Evolutionary conservation across 2,113 vertebrate species (phyloP), one percentile per base, ranked within the genome.

Genomic region (Dasypus novemcinctus): DNA sequence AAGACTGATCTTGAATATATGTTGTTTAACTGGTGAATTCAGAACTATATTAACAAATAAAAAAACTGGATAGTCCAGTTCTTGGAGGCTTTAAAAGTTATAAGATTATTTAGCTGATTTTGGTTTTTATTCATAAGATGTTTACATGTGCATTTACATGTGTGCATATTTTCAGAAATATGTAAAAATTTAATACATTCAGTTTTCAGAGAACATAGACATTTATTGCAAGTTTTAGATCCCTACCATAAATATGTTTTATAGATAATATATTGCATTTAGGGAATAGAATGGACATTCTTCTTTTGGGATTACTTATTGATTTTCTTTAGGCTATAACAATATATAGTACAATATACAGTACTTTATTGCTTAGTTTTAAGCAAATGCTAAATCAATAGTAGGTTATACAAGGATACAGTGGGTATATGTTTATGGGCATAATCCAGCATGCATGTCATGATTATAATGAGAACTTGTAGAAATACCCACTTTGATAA

Each of bases 181-280:
- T 9, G 31, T 69, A 5, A 8, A 80, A 61, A 82, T 49, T 63
- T 89, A 74, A 81, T 86, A 64, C 4, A 27, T 64, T 81, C 7
- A 36, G 14, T 86, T 94, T 86, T 85, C 27, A 69, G n/a, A 72
- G 74, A 79, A 23, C 18, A 78, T 52, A 79, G 72, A 83, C 13
- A 82, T 41, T 82, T 23, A 74, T 86, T 12, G 66, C 36, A 93
- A 38, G 38, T 94, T 92, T 93, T 82, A 38, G 9, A 74, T 85
- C 95, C 41, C 52, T 83, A 87, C 84, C 57, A 76, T 90, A 87
- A 96, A 86, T 61, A 59, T n/a, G 69, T 93, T 96, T 91, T 94
- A 91, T 87, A 95, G 59, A 87, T 41, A 86, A 91, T 71, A 20
- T 74, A 80, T 93, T 89, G 18, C 79, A 94, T 83, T 82, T n/a